Base-by-base conservation (phyloP, 2,888 invertebrate species). In the Limulus polyphemus region DNA sequence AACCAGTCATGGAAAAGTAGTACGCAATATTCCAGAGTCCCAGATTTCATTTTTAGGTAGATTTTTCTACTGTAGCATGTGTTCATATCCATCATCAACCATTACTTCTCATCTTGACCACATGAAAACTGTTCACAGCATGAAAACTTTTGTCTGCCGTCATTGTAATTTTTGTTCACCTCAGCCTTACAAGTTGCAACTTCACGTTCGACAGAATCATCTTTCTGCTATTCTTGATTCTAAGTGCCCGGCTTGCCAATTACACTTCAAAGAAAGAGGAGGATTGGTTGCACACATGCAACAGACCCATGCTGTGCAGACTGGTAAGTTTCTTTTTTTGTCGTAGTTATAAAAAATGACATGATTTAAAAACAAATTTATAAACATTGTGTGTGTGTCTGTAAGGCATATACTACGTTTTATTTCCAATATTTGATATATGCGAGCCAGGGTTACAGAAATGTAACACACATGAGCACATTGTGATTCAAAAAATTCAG, bases 221-320 rank as follows among this genome's bases (percentile, higher is more conserved):
- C 61, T 70, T 59, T 68, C 69, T 54, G 69, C 70, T 60, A 66
- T 68, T 55, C 65, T 66, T 17, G 68, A 66, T 1, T 65, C 68
- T 10, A 67, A 68, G 56, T 58, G 67, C 11, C 70, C 46, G 68
- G 68, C 13, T 70, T 70, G 55, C 68, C 68, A 46, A 69, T 69
- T 16, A 64, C 69, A 56, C 64, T 70, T 12, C 67, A 67, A 55
- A 69, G 70, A 4, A 3, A 64, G 66, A 48, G 70, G 70, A 16
- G 62, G 69, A 17, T 58, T 70, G 46, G 69, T 65, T 11, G 69
- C 70, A 56, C 70, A 70, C 57, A 70, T 70, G 47, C 63, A 69
- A 64, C 56, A 65, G 13, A 65, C 69, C n/a, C 70, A 70, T 65
- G 69, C 69, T 61, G 70, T 70, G 11, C 70, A 70, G 55, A 70